These are phyloP conservation scores for Grammomys dolichurus DNA, from an alignment of 2,113 vertebrate species.

Conservation along the genomic window DNA sequence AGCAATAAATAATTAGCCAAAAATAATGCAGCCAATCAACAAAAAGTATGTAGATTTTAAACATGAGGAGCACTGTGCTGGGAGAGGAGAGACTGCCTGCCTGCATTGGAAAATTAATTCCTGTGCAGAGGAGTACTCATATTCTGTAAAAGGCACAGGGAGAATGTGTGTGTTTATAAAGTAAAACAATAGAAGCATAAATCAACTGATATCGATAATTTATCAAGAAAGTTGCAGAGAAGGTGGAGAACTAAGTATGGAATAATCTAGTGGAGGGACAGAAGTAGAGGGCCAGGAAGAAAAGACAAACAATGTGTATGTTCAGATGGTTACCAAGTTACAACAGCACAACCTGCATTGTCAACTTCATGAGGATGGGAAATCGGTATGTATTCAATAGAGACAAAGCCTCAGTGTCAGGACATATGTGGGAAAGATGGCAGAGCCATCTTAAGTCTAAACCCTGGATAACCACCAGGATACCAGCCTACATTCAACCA, in stretches of 20 bases:
- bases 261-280: neutral
- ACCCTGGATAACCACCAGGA: neutral
- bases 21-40: neutral
- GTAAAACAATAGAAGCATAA: neutral
- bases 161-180: neutral
- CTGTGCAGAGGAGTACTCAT: neutral
- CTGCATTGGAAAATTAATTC: neutral
- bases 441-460: neutral
- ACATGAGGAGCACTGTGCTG: neutral
- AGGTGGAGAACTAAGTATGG: neutral
- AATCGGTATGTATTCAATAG: neutral
- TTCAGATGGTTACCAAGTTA: neutral
- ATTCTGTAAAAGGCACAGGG: neutral
- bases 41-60: neutral
- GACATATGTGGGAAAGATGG: neutral
- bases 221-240: neutral
- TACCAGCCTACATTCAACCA: neutral
- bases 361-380: neutral
- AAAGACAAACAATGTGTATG: neutral
- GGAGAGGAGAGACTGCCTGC: neutral
- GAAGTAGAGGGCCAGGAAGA: neutral
- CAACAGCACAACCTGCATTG: neutral
- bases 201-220: neutral
- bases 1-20: constrained; percentile 11
- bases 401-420: neutral